These are phyloP conservation scores for Bos javanicus DNA, from an alignment of 2,113 vertebrate species.

Conservation along the genomic window DNA sequence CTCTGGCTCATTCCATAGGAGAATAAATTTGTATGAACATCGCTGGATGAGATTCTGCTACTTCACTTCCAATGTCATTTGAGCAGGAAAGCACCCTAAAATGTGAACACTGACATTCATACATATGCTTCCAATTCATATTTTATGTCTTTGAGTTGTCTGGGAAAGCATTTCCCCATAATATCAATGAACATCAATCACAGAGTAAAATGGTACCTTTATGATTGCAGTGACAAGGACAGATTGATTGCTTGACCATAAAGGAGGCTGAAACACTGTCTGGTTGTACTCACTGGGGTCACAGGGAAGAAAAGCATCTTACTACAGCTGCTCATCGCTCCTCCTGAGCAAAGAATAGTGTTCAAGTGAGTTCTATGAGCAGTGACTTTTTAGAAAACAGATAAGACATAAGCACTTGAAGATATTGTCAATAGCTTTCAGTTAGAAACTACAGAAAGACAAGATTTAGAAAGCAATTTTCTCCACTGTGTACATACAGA, in stretches of 20 bases:
- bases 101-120: constrained; percentile 12
- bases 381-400: neutral
- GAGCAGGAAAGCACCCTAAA: neutral
- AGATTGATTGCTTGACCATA: neutral
- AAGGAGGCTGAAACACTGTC: neutral
- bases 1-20: neutral
- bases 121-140: neutral
- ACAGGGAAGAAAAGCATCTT: neutral
- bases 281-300: neutral
- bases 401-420: neutral
- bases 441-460: neutral
- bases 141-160: constrained; percentile 18
- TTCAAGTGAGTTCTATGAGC: neutral
- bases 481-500: neutral
- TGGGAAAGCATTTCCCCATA: neutral
- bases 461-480: neutral
- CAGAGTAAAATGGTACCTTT: neutral
- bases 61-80: neutral
- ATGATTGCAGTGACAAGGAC: neutral
- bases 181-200: constrained; percentile 48
- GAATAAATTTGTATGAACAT: neutral
- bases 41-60: neutral
- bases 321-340: neutral
- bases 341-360: neutral
- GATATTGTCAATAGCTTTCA: neutral